Base-by-base conservation (phyloP, 2,888 invertebrate genomes). In the Pomacea canaliculata region DNA sequence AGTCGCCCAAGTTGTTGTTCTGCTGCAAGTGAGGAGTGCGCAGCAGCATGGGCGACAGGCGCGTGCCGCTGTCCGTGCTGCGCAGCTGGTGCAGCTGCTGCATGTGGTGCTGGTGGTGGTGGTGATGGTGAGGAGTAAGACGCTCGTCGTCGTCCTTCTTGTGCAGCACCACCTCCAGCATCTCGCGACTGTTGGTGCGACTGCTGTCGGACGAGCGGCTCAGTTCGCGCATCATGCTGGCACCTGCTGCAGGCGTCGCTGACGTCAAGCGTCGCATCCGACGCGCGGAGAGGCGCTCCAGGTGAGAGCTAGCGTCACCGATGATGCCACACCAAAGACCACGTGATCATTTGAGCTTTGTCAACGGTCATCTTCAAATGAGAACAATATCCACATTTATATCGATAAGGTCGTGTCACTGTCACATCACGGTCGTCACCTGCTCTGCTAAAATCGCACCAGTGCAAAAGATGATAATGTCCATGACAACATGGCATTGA, bases 121-220 rank as follows among this genome's bases (percentile, higher is more conserved):
- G 69, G n/a, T 48, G 74, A 3, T 46, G 78, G 37, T 78, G 76
- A 8, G 13, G 51, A 10, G 67, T 63, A 19, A 48, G 62, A 37
- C 63, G 67, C 19, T 71, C 71, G 27, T 71, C 73, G 18, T 84
- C 86, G 48, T 85, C 85, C 56, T 85, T 83, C 65, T 85, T 85
- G 71, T 85, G 85, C 23, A 87, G 80, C n/a, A 87, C 84, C 27
- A 85, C 87, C 76, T 87, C 87, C 37, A 86, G 77, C 8, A 87
- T 81, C 59, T 86, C 86, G 48, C 85, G 80, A 69, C 87, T 85
- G 71, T 73, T 73, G 19, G 76, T 79, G 65, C 85, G 84, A 75
- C 79, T 84, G 56, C 82, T 80, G 67, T 82, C 82, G 16, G 80
- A 83, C 7, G 84, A 82, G 12, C 84, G 79, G 71, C 83, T 82